These are phyloP conservation scores for Nematostella vectensis DNA, from an alignment of 92 coral and sea anemone genomes.

Conservation along the genomic window DNA sequence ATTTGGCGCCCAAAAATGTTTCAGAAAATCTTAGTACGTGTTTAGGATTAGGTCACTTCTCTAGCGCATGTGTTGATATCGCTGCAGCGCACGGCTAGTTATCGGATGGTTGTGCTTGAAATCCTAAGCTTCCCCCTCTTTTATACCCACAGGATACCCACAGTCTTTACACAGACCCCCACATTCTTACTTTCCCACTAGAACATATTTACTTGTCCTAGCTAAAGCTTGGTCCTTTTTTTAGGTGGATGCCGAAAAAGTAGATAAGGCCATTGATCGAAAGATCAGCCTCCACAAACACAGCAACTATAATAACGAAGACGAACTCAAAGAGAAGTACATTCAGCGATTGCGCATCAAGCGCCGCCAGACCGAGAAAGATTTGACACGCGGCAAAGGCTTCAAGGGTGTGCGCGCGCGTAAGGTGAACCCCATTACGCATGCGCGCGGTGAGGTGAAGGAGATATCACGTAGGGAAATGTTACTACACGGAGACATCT, in stretches of 20 bases:
- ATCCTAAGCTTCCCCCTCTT: too few relatives aligned
- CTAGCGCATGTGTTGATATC: too few relatives aligned
- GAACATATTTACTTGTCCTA: background rate
- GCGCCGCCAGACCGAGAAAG: slow-evolving; percentile 69
- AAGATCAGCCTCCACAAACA: slow-evolving; percentile 66
- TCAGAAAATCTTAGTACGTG: too few relatives aligned
- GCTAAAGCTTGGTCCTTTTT: background rate
- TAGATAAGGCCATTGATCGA: slow-evolving; percentile 61
- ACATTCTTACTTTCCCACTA: too few relatives aligned
- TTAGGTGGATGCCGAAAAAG: slow-evolving; percentile 67
- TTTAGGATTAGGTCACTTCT: too few relatives aligned
- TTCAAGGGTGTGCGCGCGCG: slow-evolving; percentile 73
- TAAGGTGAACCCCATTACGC: slow-evolving; percentile 75
- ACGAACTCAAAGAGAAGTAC: slow-evolving; percentile 78
- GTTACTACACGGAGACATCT: slow-evolving; percentile 89
- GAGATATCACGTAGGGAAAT: slow-evolving; percentile 81
- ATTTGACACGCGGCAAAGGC: slow-evolving; percentile 68
- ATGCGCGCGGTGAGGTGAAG: slow-evolving; percentile 77
- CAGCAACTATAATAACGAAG: slow-evolving; percentile 27
- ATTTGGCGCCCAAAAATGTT: too few relatives aligned
- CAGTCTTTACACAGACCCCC: too few relatives aligned
- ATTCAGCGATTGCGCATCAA: slow-evolving; percentile 72
- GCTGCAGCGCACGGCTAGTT: too few relatives aligned
- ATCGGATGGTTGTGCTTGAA: too few relatives aligned
- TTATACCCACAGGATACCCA: too few relatives aligned